Base-by-base conservation (phyloP, 1,140 invertebrate species). In the Panonychus citri region DNA sequence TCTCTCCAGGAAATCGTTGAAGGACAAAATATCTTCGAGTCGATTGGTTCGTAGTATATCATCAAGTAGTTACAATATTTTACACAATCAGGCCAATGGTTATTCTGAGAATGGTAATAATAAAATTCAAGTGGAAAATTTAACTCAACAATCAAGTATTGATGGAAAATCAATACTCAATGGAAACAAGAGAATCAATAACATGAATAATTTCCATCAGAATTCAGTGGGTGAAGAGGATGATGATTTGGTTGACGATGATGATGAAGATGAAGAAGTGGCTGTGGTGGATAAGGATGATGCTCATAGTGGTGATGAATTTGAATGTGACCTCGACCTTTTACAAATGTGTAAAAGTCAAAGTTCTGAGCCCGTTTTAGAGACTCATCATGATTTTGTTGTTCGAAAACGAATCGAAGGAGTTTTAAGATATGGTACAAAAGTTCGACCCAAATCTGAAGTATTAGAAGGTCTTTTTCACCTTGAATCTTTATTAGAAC, bases 341-440 rank as follows among this genome's bases (percentile, higher is more conserved):
- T 12, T 48, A 7, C 56, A 58, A 43, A 61, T 64, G 17, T 58
- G 56, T 19, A 64, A 64, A 53, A 62, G 60, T 24, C 59, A 60
- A 24, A 64, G 63, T 39, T 64, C 62, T 5, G 62, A 64, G n/a
- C 62, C 63, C 19, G 63, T 64, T 3, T 55, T 64, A 19, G 63
- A 64, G 50, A 59, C 62, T 21, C n/a, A 46, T 7, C 21, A 46
- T 46, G 21, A 46, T 15, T 21, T 21, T 46, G 21, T n/a, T 46
- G 43, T 46, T 3, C 8, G 63, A 63, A 25, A 51, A 58, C 26
- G 62, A 62, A 43, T 42, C 49, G 3, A 40, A 42, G 26, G 62
- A 60, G 2, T 59, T 61, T 19, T 55, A 60, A 39, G 60, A 62
- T 42, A 46, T 46, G 43, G 43, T 19, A 19, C 30, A 26, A 58